Evolutionary conservation across 2,888 invertebrate species (phyloP), one percentile per base, ranked within the genome.

Genomic region (Carabus problematicus): DNA sequence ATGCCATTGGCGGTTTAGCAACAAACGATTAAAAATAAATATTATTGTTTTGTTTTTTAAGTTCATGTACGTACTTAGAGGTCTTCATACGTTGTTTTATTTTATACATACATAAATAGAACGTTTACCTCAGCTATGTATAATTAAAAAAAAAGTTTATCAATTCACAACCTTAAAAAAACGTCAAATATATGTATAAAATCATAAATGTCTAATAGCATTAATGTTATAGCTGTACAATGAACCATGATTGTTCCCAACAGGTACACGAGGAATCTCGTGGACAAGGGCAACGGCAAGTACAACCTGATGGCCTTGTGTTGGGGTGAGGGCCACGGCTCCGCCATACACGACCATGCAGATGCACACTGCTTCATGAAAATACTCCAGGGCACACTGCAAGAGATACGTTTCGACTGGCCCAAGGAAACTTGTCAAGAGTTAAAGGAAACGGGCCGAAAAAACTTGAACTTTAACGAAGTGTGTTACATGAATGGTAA

Each of bases 321-420:
- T 82, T 99, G 99, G 98, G 95, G 96, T 16, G 95, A 97, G 79
- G 95, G 94, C 0, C 95, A 97, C 73, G 94, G 93, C 0, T 95
- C 97, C 0, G 91, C 94, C 8, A 97, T 99, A 74, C 99, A 99
- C 80, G 97, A 98, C 81, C 99, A 99, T 79, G 90, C 97, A 0
- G 88, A 97, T 77, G 91, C 98, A 0, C 97, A 99, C 79, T 99
- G 99, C 81, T 97, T 99, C 81, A 97, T 99, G 93, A 99, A 98
- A 82, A 87, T 95, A 72, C 85, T 98, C 0, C 89, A 92, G 71
- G 97, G 96, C 0, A 87, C 86, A 70, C 81, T 97, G 47, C 87
- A 88, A 61, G 97, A 98, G 86, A 90, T 94, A 76, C 86, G 91
- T 77, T 96, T 89, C 79, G 88, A 87, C 4, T 95, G 95, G 95